These are phyloP conservation scores for Drosophila nigrodunni DNA, from an alignment of 1,140 invertebrate genomes.

Conservation along the genomic window DNA sequence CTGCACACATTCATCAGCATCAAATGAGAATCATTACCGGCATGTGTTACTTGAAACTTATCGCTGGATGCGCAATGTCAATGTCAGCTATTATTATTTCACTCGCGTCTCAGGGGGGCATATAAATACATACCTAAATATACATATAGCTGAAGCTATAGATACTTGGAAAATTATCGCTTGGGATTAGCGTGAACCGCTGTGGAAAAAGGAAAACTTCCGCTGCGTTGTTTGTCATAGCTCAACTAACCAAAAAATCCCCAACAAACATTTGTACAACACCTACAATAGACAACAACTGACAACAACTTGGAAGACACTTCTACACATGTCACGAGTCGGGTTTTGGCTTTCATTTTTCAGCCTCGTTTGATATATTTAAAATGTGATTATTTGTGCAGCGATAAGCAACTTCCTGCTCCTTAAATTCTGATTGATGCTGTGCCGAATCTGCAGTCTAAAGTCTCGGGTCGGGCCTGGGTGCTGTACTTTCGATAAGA, in stretches of 20 bases:
- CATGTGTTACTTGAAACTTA: conserved; percentile 77
- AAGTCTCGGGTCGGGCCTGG: conserved; percentile 12
- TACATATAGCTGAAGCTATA: too few species aligned
- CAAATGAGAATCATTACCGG: conserved; percentile 64
- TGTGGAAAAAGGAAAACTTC: conserved; percentile 52
- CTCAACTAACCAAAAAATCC: conserved; percentile 46
- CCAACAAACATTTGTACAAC: conserved; percentile 77
- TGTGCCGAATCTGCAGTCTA: background rate
- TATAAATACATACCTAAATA: conserved; percentile 18
- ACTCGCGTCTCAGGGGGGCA: conserved; percentile 39
- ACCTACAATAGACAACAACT: conserved; percentile 58
- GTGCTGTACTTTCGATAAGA: conserved; percentile 62
- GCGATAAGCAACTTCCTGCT: conserved; percentile 66
- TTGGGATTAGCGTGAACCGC: conserved; percentile 70
- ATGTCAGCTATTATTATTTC: conserved; percentile 69
- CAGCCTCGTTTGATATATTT: conserved; percentile 45
- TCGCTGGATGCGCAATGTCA: conserved; percentile 66
- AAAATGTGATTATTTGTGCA: conserved; percentile 44
- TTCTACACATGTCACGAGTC: conserved; percentile 37
- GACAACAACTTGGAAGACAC: conserved; percentile 9
- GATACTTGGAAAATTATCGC: conserved; percentile 63
- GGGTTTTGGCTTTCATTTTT: conserved; percentile 50
- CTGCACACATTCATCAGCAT: conserved; percentile 42
- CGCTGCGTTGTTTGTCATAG: conserved; percentile 47
- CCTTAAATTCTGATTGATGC: conserved; percentile 41